Base-by-base conservation (phyloP, 2,113 vertebrate species). In the Tylochromis polylepis region DNA sequence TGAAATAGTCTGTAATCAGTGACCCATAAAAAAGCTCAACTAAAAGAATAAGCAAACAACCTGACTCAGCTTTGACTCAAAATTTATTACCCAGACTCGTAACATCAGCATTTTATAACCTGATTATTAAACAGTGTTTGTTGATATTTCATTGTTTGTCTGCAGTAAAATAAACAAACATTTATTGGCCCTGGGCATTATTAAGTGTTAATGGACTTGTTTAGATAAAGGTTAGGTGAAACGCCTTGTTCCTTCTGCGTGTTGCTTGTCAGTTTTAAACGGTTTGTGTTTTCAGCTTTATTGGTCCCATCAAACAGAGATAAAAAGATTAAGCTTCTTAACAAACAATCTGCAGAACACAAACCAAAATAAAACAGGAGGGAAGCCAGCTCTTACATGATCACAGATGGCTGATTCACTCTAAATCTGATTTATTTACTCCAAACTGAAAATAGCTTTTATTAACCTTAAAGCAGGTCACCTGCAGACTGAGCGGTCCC, bases 401-500 rank as follows among this genome's bases (percentile, higher is more conserved):
- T 38, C 65, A 27, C 65, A 46, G 67, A 72, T 72, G 67, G 67
- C 41, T 6, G 41, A 49, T 49, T 49, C 22, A 11, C 67, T 49
- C 67, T 4, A 9, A 46, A 27, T 72, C 38, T 2, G 3, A 46
- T 1, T 0, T 11, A 11, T 49, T 75, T 49, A 72, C 67, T 72
- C 41, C 41, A 0, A 10, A 16, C 65, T 53, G 14, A 22, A 65
- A 18, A 78, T 22, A 79, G 11, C 31, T 20, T 20, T 46, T 1
- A 8, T 46, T 8, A 11, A 27, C 56, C 10, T 16, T 18, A 24
- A 62, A 38, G 15, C 20, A 8, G 9, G n/a, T 56, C 36, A 9
- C 2, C 79, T 34, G 16, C 29, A 46, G n/a, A 1, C 16, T 16
- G 5, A 31, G 2, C 0, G 24, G 9, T 16, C 4, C 9, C 27